Base-by-base conservation (phyloP, 2,888 invertebrate genomes). In the Heliconius cydno region DNA sequence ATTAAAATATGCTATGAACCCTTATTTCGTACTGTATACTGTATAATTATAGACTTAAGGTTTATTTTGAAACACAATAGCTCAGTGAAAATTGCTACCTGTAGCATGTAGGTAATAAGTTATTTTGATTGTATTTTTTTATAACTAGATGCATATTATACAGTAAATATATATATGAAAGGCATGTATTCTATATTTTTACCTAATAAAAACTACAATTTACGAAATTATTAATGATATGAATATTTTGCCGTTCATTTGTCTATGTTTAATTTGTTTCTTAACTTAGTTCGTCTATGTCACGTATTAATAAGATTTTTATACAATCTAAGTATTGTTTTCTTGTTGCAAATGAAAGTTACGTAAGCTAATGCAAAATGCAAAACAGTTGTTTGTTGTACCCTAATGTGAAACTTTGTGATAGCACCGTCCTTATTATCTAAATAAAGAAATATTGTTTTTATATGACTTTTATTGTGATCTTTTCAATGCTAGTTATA, bases 341-440 rank as follows among this genome's bases (percentile, higher is more conserved):
- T 38, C n/a, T 41, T 25, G 30, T 70, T 41, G 2, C 2, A 15
- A 68, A 12, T n/a, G n/a, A n/a, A 13, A 38, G 68, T 41, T 25
- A 70, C 15, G n/a, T 25, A 70, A 70, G 41, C 41, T 22, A 70
- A 70, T 41, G 38, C 41, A n/a, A 70, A 46, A 46, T 46, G 19
- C 19, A 15, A 46, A 9, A 67, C 10, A 34, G 34, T 71, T 72
- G 30, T 57, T 60, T 60, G 34, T 60, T 73, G 22, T 72, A 60
- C 6, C 41, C 15, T 30, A 52, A 75, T 70, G 66, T 79, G 80
- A 80, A 79, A 77, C 77, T 76, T 81, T 84, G 85, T 85, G 84
- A 85, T 84, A 85, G 83, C 84, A 85, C 85, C 85, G 85, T 84
- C 84, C 83, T 52, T 65, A 28, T 38, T 30, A 60, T 77, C 74